Evolutionary conservation across 2,888 invertebrate species (phyloP).

Genomic region (Agrilus mali): DNA sequence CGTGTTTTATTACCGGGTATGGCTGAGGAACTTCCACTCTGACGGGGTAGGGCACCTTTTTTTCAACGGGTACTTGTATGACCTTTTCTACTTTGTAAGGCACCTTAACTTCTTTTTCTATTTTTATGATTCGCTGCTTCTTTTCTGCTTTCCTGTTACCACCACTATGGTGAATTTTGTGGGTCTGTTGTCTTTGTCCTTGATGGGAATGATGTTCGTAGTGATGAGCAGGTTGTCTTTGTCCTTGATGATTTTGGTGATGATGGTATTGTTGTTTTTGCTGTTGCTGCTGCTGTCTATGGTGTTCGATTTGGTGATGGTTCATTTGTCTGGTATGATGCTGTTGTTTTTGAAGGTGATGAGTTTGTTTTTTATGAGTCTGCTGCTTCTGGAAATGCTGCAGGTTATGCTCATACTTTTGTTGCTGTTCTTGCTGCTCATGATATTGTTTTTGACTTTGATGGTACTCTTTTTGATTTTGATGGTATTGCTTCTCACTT

Average conservation of each 20-base stretch:
- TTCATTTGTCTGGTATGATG: not conserved
- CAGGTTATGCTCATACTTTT: no score
- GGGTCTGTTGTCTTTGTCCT: not conserved
- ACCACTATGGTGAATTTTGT: not conserved
- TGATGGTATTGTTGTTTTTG: not conserved
- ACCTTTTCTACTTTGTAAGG: constrained; percentile 54
- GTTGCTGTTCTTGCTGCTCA: not conserved
- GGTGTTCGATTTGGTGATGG: not conserved
- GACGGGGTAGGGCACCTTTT: constrained; percentile 31
- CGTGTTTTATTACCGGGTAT: constrained; percentile 52
- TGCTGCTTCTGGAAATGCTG: no score
- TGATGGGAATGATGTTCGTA: not conserved
- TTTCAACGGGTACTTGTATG: constrained; percentile 45
- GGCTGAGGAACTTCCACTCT: constrained; percentile 35
- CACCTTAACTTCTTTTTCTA: constrained; percentile 55
- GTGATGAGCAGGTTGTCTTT: not conserved
- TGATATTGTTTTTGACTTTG: constrained; percentile 2
- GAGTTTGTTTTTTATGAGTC: no score
- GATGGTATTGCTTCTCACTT: not conserved
- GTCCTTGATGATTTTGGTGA: not conserved
- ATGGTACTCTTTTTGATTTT: not conserved
- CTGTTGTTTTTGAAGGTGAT: no score
- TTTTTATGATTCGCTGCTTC: constrained; percentile 22
- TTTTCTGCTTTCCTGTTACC: not conserved
- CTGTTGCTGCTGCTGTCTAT: not conserved